phyloP scores from a whole-genome alignment of 1,140 invertebrate species.

The Anthonomus grandis region DNA sequence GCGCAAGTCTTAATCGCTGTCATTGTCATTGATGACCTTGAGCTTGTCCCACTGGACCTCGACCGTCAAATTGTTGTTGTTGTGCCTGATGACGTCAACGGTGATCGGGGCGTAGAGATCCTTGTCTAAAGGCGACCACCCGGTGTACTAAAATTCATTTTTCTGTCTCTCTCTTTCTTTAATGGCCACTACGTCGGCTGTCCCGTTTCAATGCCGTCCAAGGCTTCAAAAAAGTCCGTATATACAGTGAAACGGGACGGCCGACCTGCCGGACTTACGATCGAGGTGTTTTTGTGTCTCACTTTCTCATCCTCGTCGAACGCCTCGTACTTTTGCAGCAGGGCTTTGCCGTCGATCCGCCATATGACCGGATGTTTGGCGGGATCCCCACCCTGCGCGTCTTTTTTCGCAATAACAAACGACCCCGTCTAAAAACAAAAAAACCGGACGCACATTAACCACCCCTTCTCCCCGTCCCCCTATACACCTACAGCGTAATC shows the following conservation, averaged over 20 bases:
- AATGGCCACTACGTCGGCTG: not conserved
- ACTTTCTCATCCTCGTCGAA: constrained; percentile 67
- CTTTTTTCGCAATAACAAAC: constrained; percentile 45
- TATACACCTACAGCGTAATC: constrained; percentile 31
- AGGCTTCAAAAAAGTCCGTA: not conserved
- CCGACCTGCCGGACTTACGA: too few species aligned
- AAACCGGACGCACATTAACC: not conserved
- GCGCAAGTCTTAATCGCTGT: constrained; percentile 43
- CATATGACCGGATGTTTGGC: constrained; percentile 54
- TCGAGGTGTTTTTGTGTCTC: constrained; percentile 72
- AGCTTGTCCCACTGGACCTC: constrained; percentile 42
- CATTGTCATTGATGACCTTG: constrained; percentile 35
- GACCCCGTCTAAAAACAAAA: constrained; percentile 40
- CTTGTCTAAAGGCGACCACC: constrained; percentile 46
- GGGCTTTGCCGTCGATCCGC: constrained; percentile 77
- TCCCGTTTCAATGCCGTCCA: not conserved
- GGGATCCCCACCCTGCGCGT: constrained; percentile 42
- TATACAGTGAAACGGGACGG: not conserved
- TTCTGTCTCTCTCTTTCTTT: not conserved
- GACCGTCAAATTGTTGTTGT: constrained; percentile 35
- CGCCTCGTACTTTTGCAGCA: constrained; percentile 73
- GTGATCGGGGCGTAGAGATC: constrained; percentile 42
- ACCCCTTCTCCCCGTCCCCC: too few species aligned
- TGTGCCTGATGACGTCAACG: constrained; percentile 36
- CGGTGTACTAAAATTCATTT: constrained; percentile 43